Evolutionary conservation across 2,888 invertebrate genomes (phyloP).

Genomic region (Ornithoptera alexandrae): DNA sequence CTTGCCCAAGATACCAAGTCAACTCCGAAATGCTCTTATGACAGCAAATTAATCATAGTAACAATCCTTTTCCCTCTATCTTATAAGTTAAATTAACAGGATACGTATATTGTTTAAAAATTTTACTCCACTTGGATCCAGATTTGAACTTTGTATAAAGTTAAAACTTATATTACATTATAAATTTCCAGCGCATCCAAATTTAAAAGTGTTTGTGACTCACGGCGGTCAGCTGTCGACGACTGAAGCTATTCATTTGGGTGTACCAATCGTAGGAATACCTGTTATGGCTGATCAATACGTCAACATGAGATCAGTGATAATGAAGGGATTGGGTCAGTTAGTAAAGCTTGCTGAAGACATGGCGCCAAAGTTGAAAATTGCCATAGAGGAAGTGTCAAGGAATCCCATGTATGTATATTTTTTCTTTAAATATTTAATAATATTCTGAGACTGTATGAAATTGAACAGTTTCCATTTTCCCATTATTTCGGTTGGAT

Average conservation of each 20-base stretch:
- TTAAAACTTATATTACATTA: neutral
- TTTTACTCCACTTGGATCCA: no score
- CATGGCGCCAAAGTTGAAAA: constrained; percentile 42
- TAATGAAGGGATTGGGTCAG: constrained; percentile 53
- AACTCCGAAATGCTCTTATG: no score
- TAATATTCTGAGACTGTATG: neutral
- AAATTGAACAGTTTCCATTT: no score
- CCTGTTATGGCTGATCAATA: constrained; percentile 59
- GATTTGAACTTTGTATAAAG: neutral
- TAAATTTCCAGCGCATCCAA: constrained; percentile 50
- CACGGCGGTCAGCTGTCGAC: constrained; percentile 66
- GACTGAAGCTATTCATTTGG: constrained; percentile 59
- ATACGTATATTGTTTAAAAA: no score
- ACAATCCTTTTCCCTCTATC: no score
- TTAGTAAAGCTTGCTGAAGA: constrained; percentile 45
- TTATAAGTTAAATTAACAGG: no score
- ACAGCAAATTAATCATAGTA: no score
- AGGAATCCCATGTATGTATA: constrained; percentile 48
- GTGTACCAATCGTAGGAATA: constrained; percentile 62
- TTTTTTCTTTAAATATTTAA: neutral
- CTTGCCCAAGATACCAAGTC: no score
- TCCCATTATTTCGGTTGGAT: no score
- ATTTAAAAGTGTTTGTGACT: constrained; percentile 56
- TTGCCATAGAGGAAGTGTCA: constrained; percentile 55
- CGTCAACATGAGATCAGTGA: constrained; percentile 53